Evolutionary conservation across 2,113 vertebrate genomes (phyloP).

Genomic region (Ochotona princeps): DNA sequence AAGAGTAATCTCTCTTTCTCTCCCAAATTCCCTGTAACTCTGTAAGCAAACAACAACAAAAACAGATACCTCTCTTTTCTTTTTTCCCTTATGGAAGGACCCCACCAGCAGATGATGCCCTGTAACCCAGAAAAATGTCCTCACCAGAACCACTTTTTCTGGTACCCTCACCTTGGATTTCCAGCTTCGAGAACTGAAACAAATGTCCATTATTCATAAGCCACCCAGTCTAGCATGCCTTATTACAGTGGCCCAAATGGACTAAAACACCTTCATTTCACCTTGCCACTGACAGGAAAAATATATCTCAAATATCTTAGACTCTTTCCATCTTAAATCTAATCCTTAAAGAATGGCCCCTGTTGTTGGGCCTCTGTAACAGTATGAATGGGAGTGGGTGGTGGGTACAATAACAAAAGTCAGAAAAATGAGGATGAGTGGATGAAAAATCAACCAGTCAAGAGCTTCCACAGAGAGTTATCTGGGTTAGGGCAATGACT

Average conservation of each 20-base stretch:
- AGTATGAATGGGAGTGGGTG: fast-evolving
- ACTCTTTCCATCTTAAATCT: neutral
- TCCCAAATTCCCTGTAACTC: too few species aligned
- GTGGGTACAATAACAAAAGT: neutral
- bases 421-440: neutral
- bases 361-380: neutral
- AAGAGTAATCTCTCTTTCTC: too few species aligned
- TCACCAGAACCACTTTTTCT: too few species aligned
- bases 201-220: neutral
- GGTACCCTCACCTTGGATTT: neutral
- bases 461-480: neutral
- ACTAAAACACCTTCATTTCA: neutral
- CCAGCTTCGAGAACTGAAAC: neutral
- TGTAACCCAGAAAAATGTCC: neutral
- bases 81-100: neutral
- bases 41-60: neutral
- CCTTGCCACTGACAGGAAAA: neutral
- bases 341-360: neutral
- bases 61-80: neutral
- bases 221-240: neutral
- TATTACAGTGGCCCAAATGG: neutral
- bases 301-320: neutral
- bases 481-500: neutral
- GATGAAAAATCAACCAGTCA: neutral
- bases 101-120: neutral